Evolutionary conservation across 2,113 vertebrate species (phyloP).

Genomic region (Albula glossodonta): DNA sequence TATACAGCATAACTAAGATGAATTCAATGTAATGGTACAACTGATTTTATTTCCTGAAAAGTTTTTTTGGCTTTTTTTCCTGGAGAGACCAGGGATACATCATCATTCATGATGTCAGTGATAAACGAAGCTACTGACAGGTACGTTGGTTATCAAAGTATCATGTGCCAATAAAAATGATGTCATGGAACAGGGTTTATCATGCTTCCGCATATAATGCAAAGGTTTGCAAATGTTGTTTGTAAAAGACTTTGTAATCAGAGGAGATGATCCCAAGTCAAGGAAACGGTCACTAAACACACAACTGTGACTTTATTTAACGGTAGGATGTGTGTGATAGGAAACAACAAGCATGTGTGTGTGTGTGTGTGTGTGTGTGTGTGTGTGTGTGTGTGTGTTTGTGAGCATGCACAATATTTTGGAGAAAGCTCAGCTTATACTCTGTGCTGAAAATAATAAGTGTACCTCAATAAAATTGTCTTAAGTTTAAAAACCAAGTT

Average conservation of each 20-base stretch:
- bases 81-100: too few relatives aligned
- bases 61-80: too few relatives aligned
- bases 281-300: not conserved
- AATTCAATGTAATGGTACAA: too few relatives aligned
- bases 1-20: too few relatives aligned
- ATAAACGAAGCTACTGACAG: too few relatives aligned
- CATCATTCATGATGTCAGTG: too few relatives aligned
- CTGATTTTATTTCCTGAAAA: too few relatives aligned
- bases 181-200: not conserved
- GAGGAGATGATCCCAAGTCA: not conserved
- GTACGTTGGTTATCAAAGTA: too few relatives aligned
- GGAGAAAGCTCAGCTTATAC: not conserved
- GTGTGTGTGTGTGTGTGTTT: not conserved
- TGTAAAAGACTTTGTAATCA: not conserved
- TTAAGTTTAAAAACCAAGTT: too few relatives aligned
- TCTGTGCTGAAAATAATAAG: not conserved
- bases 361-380: not conserved
- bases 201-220: not conserved
- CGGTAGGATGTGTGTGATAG: not conserved
- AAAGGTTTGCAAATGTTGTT: not conserved
- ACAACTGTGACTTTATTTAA: not conserved
- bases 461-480: not conserved
- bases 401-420: too few relatives aligned
- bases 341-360: not conserved
- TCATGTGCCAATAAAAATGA: not conserved